A percentile compares a stretch with the other conserved stretches of the same genome.
phyloP scores from a whole-genome alignment of 2,888 invertebrate genomes.

The Tachina lurida region DNA sequence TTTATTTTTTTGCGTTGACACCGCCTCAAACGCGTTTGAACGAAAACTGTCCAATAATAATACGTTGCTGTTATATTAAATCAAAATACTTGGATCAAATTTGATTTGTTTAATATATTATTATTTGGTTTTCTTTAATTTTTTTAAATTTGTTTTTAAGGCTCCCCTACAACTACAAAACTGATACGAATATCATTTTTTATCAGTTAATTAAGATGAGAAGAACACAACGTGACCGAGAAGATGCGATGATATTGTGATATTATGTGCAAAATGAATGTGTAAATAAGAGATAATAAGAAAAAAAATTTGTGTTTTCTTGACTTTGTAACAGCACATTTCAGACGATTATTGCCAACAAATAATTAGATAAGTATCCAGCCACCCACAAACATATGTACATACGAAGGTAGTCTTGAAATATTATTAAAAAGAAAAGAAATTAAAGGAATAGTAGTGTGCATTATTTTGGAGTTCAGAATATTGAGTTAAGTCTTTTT shows the following conservation, averaged over 20 bases:
- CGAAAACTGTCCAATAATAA: slow-evolving; percentile 62
- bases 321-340: not conserved
- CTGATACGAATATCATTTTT: slow-evolving; percentile 17
- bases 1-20: slow-evolving; percentile 8
- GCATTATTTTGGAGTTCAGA: not conserved
- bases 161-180: not conserved
- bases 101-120: slow-evolving; percentile 12
- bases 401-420: not conserved
- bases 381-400: not conserved
- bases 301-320: not conserved
- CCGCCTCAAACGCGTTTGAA: slow-evolving; percentile 58
- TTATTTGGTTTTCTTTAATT: slow-evolving; percentile 41
- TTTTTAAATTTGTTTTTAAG: slow-evolving; percentile 21
- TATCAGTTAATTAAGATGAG: slow-evolving; percentile 27
- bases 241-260: slow-evolving; percentile 20
- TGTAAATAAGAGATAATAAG: slow-evolving; percentile 53
- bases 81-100: slow-evolving; percentile 41
- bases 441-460: not conserved
- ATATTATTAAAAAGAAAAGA: not conserved
- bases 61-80: slow-evolving; percentile 28
- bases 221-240: slow-evolving; percentile 24
- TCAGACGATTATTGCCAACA: slow-evolving; percentile 31
- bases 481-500: too few species aligned
- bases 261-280: slow-evolving; percentile 47
- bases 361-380: slow-evolving; percentile 12